Evolutionary conservation across 2,797 vertebrate genomes (phyloP).

Genomic region (Caiman crocodilus): DNA sequence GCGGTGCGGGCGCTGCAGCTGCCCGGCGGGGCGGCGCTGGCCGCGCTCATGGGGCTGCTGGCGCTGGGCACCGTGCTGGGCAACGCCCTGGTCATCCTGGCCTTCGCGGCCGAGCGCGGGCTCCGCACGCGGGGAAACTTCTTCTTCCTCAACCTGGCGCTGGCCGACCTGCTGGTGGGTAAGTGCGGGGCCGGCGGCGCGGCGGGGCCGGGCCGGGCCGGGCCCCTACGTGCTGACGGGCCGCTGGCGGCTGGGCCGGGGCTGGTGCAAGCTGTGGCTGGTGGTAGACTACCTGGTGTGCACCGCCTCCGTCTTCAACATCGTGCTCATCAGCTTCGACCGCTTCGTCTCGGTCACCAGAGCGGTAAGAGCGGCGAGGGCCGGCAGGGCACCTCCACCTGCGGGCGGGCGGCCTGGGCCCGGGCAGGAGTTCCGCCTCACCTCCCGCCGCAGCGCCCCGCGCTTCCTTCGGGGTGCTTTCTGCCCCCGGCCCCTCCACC

Average conservation of each 20-base stretch:
- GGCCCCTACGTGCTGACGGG: conserved; percentile 81
- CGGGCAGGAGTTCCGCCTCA: too few relatives aligned
- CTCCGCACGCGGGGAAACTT: conserved; percentile 82
- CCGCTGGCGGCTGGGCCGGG: conserved; percentile 80
- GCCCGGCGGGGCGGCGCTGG: conserved; percentile 72
- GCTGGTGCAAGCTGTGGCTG: conserved; percentile 83
- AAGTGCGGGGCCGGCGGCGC: conserved; percentile 35
- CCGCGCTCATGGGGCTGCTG: conserved; percentile 81
- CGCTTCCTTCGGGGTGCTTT: too few relatives aligned
- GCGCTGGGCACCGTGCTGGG: conserved; percentile 81
- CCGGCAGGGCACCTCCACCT: too few relatives aligned
- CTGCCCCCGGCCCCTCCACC: too few relatives aligned
- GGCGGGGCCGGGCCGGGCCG: too few relatives aligned
- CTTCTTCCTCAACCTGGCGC: conserved; percentile 86
- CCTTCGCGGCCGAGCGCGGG: conserved; percentile 81
- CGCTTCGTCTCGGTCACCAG: conserved; percentile 82
- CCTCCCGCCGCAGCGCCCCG: too few relatives aligned
- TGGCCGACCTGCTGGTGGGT: conserved; percentile 84
- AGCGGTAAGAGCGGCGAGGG: conserved; percentile 73
- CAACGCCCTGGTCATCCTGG: conserved; percentile 83
- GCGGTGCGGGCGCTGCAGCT: neutral
- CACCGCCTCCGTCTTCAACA: conserved; percentile 84
- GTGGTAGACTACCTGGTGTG: conserved; percentile 84
- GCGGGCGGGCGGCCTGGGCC: too few relatives aligned
- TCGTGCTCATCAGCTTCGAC: conserved; percentile 85